Percentiles rank a stretch among this genome's conserved stretches.
Conservation (phyloP, 2,113 vertebrate species). For the human (Homo sapiens) region DNA sequence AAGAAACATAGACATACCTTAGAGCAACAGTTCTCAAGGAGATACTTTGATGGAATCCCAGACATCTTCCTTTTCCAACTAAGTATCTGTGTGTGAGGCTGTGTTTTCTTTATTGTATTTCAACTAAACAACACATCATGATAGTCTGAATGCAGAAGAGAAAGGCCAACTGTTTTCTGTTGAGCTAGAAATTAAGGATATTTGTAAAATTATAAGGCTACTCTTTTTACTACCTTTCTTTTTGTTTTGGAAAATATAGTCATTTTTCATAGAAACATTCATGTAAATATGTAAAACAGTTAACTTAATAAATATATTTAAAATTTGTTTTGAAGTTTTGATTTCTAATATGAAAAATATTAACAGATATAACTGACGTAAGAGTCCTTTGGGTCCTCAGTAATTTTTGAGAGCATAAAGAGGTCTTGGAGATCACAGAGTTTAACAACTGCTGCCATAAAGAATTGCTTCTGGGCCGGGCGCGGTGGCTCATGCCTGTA, state of each 20-base stretch:
- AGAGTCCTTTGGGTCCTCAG: background rate
- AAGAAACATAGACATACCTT: background rate
- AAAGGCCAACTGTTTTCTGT: background rate
- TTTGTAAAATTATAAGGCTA: background rate
- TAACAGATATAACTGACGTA: background rate
- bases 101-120: background rate
- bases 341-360: slow-evolving; percentile 14
- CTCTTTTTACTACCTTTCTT: background rate
- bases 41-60: background rate
- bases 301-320: slow-evolving; percentile 25
- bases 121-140: background rate
- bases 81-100: background rate
- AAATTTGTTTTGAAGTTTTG: background rate
- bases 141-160: background rate
- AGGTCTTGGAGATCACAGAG: background rate
- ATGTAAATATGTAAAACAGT: background rate
- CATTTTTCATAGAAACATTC: slow-evolving; percentile 21
- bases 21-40: background rate
- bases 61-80: background rate
- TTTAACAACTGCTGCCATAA: slow-evolving; percentile 7
- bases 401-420: background rate
- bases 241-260: background rate
- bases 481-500: too few relatives aligned
- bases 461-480: background rate
- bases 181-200: slow-evolving; percentile 17